phyloP scores from a whole-genome alignment of 1,140 invertebrate genomes.

The Trypoxylus dichotomus region DNA sequence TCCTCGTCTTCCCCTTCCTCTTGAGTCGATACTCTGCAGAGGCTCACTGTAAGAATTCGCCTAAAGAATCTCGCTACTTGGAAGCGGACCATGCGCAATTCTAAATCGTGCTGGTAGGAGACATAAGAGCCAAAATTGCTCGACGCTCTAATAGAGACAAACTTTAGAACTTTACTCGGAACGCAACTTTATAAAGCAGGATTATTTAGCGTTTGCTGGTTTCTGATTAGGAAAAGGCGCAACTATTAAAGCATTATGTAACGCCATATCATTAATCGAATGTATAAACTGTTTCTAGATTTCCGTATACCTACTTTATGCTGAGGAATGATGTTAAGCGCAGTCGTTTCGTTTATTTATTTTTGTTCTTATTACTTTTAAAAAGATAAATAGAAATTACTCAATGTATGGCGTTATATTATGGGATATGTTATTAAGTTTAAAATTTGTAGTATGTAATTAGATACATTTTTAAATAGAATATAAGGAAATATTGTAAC shows the following conservation, averaged over 20 bases:
- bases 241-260: background rate
- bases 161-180: slow-evolving; percentile 13
- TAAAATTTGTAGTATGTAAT: too few relatives aligned
- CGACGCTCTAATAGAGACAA: slow-evolving; percentile 16
- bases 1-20: slow-evolving; percentile 43
- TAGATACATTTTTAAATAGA: too few relatives aligned
- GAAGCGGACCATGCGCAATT: background rate
- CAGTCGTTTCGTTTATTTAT: too few relatives aligned
- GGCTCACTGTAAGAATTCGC: slow-evolving; percentile 46
- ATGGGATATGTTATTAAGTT: too few relatives aligned
- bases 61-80: slow-evolving; percentile 44
- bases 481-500: too few relatives aligned
- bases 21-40: slow-evolving; percentile 52
- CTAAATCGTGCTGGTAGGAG: background rate
- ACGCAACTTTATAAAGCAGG: slow-evolving; percentile 9
- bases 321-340: too few relatives aligned
- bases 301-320: too few relatives aligned
- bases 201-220: slow-evolving; percentile 1
- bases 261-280: background rate
- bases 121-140: background rate
- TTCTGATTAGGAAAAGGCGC: background rate
- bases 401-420: too few relatives aligned
- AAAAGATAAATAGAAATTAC: too few relatives aligned
- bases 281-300: too few relatives aligned
- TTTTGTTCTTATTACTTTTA: too few relatives aligned